Evolutionary conservation across 2,113 vertebrate species (phyloP).

Genomic region (Fregetta grallaria): DNA sequence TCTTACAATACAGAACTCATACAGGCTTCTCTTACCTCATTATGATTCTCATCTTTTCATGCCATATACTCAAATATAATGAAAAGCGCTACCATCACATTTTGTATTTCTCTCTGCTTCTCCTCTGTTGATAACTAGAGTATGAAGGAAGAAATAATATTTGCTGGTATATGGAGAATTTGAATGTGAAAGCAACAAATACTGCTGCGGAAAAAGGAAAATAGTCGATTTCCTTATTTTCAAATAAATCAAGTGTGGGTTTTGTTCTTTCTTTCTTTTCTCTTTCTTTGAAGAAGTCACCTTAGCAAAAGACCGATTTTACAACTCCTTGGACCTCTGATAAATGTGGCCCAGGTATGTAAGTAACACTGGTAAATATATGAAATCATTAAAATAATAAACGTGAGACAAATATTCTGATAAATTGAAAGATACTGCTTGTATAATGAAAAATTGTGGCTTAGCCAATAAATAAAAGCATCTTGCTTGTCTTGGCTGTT

Average conservation of each 20-base stretch:
- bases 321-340: background rate
- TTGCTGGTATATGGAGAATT: background rate
- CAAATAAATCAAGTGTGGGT: background rate
- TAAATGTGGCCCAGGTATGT: background rate
- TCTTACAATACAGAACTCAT: background rate
- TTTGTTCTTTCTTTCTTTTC: background rate
- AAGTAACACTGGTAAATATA: background rate
- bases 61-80: background rate
- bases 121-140: background rate
- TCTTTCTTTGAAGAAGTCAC: background rate
- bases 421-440: constrained; percentile 22
- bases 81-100: background rate
- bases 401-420: background rate
- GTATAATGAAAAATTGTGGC: background rate
- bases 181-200: background rate
- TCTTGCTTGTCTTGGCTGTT: constrained; percentile 14
- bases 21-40: background rate
- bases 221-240: background rate
- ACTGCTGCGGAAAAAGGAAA: background rate
- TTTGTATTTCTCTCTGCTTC: background rate
- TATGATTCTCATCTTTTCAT: background rate
- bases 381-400: constrained; percentile 44
- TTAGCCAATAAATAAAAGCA: constrained; percentile 34
- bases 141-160: background rate
- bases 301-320: rapidly evolving